Conservation (phyloP, 2,113 vertebrate species). For the Tympanuchus pallidicinctus region DNA sequence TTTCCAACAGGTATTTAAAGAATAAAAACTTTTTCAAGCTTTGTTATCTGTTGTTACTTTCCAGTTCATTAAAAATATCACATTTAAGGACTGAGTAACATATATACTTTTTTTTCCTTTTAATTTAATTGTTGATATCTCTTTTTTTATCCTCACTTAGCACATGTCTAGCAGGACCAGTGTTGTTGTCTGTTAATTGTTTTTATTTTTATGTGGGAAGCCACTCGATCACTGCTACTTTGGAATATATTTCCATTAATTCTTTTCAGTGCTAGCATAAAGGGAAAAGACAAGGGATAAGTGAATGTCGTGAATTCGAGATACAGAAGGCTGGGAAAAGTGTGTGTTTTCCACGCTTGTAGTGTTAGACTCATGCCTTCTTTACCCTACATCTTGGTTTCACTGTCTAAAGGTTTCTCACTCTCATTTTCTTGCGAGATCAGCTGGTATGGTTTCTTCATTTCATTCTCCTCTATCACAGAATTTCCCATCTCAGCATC, state of each 20-base stretch:
- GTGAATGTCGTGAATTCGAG: conserved; percentile 37
- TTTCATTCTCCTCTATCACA: conserved; percentile 90
- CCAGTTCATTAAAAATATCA: conserved; percentile 34
- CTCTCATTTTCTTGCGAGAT: conserved; percentile 88
- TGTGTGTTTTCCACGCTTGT: conserved; percentile 10
- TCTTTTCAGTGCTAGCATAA: conserved; percentile 47
- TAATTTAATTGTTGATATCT: conserved; percentile 1
- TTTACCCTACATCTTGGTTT: conserved; percentile 92
- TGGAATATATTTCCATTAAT: conserved; percentile 52
- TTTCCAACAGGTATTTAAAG: conserved; percentile 52
- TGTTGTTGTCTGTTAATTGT: conserved; percentile 38
- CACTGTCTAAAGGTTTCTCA: conserved; percentile 84
- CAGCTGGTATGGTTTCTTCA: conserved; percentile 92
- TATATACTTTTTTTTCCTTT: not conserved
- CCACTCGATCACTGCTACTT: conserved; percentile 50
- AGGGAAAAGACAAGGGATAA: conserved; percentile 35
- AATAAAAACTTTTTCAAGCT: conserved; percentile 44
- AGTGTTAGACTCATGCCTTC: not conserved
- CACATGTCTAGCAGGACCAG: conserved; percentile 49
- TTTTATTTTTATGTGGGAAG: conserved; percentile 26
- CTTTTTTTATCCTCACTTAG: conserved; percentile 34
- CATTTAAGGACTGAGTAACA: conserved; percentile 44
- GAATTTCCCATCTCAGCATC: conserved; percentile 91
- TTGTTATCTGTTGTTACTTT: conserved; percentile 41
- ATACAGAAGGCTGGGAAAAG: not conserved